Conservation (phyloP, 1,140 invertebrate species). For the Halesus radiatus region DNA sequence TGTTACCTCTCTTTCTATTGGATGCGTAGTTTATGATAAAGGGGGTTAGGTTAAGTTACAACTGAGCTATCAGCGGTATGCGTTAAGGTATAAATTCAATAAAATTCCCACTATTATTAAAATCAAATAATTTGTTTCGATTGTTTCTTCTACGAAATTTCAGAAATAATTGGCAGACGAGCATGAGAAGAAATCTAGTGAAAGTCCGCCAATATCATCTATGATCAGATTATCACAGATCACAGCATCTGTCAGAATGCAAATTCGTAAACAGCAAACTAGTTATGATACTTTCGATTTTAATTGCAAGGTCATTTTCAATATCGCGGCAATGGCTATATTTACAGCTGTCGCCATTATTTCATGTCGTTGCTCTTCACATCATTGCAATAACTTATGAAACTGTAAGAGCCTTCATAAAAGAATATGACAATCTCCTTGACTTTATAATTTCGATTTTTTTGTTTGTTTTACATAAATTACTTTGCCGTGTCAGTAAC, state of each 20-base stretch:
- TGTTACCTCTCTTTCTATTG: no score
- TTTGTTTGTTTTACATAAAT: background rate
- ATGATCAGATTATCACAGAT: background rate
- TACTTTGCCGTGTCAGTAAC: background rate
- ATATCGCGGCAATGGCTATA: no score
- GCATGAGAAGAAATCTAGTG: background rate
- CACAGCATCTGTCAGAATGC: background rate
- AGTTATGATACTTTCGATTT: constrained; percentile 21
- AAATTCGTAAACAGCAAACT: background rate
- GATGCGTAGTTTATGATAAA: no score
- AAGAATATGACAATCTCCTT: background rate
- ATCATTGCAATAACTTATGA: background rate
- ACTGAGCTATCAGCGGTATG: no score
- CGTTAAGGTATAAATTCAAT: no score
- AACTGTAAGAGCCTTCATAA: no score
- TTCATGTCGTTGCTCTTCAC: constrained; percentile 6
- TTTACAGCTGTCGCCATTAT: background rate
- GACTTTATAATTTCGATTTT: background rate
- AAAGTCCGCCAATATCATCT: background rate
- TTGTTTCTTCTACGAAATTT: no score
- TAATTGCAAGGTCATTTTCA: constrained; percentile 18
- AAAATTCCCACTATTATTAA: no score
- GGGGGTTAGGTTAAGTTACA: no score
- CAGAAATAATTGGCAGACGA: background rate
- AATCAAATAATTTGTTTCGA: no score